Evolutionary conservation across 2,888 invertebrate genomes (phyloP).

Genomic region (Tuberolachnus salignus): DNA sequence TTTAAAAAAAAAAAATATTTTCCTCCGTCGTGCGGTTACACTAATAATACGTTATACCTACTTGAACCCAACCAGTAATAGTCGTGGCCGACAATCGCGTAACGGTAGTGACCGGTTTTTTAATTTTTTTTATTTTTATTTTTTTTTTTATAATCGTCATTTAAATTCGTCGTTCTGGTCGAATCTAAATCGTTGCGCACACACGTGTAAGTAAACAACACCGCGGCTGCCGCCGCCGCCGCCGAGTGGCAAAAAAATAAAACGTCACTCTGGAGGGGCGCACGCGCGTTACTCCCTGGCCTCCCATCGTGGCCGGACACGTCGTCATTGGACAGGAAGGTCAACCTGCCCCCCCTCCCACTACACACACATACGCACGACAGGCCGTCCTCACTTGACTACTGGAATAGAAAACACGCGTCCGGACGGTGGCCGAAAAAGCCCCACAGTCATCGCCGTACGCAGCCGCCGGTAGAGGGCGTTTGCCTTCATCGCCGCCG

Average conservation of each 20-base stretch:
- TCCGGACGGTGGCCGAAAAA: too few relatives aligned
- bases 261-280: neutral
- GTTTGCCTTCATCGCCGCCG: too few relatives aligned
- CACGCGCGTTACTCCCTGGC: neutral
- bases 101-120: conserved; percentile 43
- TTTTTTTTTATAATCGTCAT: neutral
- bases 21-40: neutral
- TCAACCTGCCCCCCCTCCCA: too few relatives aligned
- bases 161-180: conserved; percentile 9
- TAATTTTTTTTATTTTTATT: neutral
- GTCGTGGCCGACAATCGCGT: neutral
- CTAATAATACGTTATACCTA: too few relatives aligned
- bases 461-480: too few relatives aligned
- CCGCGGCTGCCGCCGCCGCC: neutral
- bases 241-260: neutral
- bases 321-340: too few relatives aligned
- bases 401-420: too few relatives aligned
- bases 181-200: neutral
- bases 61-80: neutral
- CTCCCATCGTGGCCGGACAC: too few relatives aligned
- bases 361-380: too few relatives aligned
- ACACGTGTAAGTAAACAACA: neutral
- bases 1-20: too few relatives aligned
- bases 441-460: too few relatives aligned
- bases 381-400: too few relatives aligned